These are phyloP conservation scores for Ceratina australensis DNA, from an alignment of 1,140 invertebrate species.

Conservation along the genomic window DNA sequence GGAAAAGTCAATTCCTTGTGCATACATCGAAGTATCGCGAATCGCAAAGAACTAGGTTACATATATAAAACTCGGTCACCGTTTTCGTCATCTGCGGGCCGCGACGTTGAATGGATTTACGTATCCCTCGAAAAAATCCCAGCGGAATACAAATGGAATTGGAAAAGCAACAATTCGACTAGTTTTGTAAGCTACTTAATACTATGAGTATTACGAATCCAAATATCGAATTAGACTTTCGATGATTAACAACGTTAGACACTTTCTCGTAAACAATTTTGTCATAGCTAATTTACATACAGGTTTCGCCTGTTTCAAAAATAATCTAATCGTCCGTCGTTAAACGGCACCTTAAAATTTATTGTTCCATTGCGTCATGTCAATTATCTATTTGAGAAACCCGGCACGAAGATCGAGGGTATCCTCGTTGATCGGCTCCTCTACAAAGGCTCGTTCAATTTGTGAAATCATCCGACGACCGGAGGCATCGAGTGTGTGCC, in stretches of 20 bases:
- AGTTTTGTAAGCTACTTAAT: constrained; percentile 7
- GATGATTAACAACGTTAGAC: background rate
- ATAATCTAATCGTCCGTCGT: too few species aligned
- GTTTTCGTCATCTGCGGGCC: background rate
- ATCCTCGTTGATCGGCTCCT: background rate
- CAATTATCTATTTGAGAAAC: background rate
- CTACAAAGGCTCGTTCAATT: background rate
- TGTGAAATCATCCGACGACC: constrained; percentile 8
- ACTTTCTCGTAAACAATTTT: constrained; percentile 1
- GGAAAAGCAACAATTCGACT: constrained; percentile 1
- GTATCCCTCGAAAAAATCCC: background rate
- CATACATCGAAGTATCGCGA: background rate
- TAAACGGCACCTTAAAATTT: background rate
- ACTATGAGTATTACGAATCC: background rate
- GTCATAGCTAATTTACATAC: background rate
- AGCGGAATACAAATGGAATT: constrained; percentile 22
- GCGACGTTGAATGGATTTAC: constrained; percentile 17
- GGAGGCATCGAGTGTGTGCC: background rate
- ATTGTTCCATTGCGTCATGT: background rate
- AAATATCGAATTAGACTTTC: background rate
- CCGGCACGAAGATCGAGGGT: background rate
- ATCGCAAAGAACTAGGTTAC: constrained; percentile 8
- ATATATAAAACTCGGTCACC: background rate
- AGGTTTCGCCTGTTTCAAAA: background rate
- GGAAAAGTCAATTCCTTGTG: background rate